Percentiles rank a stretch among this genome's conserved stretches.
Evolutionary conservation across 2,888 invertebrate species (phyloP).

Genomic region (Geotrupes spiniger): DNA sequence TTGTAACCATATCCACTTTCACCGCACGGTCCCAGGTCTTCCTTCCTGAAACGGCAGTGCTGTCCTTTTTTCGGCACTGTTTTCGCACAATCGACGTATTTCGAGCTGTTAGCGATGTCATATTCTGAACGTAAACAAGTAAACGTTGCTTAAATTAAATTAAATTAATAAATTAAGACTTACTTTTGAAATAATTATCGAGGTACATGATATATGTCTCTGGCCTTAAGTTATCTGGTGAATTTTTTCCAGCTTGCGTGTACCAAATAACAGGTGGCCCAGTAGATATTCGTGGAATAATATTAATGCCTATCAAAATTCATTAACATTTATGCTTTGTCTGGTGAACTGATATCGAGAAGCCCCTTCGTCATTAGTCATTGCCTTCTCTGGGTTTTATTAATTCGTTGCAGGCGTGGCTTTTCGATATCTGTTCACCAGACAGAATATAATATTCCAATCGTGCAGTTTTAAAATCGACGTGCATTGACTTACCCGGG

Average conservation of each 20-base stretch:
- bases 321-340: too few species aligned
- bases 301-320: slow-evolving; percentile 13
- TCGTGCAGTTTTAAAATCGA: background rate
- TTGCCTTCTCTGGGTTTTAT: too few species aligned
- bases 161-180: background rate
- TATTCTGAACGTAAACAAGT: slow-evolving; percentile 17
- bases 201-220: slow-evolving; percentile 16
- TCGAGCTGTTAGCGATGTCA: slow-evolving; percentile 11
- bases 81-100: slow-evolving; percentile 22
- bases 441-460: too few species aligned
- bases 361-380: too few species aligned
- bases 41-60: slow-evolving; percentile 29
- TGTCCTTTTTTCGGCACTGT: slow-evolving; percentile 12
- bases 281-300: slow-evolving; percentile 14
- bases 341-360: too few species aligned
- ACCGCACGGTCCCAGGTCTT: slow-evolving; percentile 33
- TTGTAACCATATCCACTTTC: slow-evolving; percentile 31
- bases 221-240: slow-evolving; percentile 5
- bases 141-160: background rate
- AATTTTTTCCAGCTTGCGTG: slow-evolving; percentile 6
- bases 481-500: slow-evolving; percentile 20
- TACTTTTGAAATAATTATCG: slow-evolving; percentile 19
- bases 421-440: too few species aligned
- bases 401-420: too few species aligned
- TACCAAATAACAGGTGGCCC: slow-evolving; percentile 21